Evolutionary conservation across 2,888 invertebrate genomes (phyloP), one percentile per base, ranked within the genome.

Genomic region (Drosophila histrio): DNA sequence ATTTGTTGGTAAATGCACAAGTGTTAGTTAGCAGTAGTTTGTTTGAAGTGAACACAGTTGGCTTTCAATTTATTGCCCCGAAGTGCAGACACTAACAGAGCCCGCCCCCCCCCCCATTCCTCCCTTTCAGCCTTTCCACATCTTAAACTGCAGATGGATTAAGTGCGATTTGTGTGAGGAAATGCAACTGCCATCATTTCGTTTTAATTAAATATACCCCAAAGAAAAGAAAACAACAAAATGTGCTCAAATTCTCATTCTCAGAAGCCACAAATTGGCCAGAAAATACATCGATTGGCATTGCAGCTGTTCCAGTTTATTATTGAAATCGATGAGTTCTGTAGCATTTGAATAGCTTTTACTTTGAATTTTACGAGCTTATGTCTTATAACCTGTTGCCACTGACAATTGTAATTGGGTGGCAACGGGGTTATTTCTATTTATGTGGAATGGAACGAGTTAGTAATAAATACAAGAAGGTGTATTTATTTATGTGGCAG

Each of bases 131-230:
- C 5, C 2, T 15, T n/a, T 32, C 2, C 9, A 8, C 8, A 15
- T 8, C 32, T 57, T 61, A 62, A 72, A 66, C 62, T 87, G 87
- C 85, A 87, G 82, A 79, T 84, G 87, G 85, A 87, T 84, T 87
- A 84, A 81, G 71, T 73, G 71, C 53, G 75, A 69, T 70, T 66
- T 65, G 39, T 49, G 44, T 36, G 44, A 32, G 39, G 15, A 34
- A 62, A 57, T 44, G 32, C 24, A 38, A 34, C 53, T 58, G 54
- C 38, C 47, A 53, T 64, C 47, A 64, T 69, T 70, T 62, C 60
- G 64, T 61, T 68, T 85, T 85, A 82, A 85, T 82, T 85, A 77
- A 82, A 81, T 84, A 68, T 59, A 66, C 57, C 56, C 43, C 21
- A 50, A 36, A 26, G 34, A 19, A 77, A 60, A 57, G 54, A 44